These are phyloP conservation scores for Artemia sinica DNA, from an alignment of 2,888 invertebrate genomes.

Conservation along the genomic window DNA sequence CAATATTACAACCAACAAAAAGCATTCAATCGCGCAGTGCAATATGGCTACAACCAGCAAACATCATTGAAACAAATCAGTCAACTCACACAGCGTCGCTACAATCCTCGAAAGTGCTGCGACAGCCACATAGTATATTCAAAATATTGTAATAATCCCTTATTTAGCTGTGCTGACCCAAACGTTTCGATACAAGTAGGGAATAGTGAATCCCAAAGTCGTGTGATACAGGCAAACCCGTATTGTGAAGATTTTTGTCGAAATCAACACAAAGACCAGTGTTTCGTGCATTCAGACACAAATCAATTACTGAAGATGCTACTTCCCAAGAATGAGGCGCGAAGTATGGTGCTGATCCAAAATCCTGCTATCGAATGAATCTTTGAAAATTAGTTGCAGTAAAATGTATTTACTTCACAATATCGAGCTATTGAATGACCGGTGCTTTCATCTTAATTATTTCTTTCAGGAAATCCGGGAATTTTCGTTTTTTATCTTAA, in stretches of 20 bases:
- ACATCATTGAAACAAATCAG: neutral
- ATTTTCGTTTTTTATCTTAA: too few species aligned
- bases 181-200: neutral
- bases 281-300: constrained; percentile 7
- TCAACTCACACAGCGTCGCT: neutral
- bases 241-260: neutral
- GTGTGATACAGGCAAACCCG: neutral
- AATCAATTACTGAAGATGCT: neutral
- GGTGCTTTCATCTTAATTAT: too few species aligned
- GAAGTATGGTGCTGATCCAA: neutral
- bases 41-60: neutral
- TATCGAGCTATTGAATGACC: too few species aligned
- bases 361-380: too few species aligned
- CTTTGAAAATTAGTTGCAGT: too few species aligned
- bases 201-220: neutral
- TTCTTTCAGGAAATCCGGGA: too few species aligned
- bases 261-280: constrained; percentile 7
- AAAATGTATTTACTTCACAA: too few species aligned
- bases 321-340: neutral
- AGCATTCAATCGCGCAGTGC: neutral
- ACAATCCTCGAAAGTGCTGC: neutral
- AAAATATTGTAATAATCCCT: neutral
- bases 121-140: neutral
- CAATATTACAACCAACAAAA: neutral
- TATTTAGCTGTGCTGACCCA: neutral